Base-by-base conservation (phyloP, 2,888 invertebrate species). In the Papilio demoleus region DNA sequence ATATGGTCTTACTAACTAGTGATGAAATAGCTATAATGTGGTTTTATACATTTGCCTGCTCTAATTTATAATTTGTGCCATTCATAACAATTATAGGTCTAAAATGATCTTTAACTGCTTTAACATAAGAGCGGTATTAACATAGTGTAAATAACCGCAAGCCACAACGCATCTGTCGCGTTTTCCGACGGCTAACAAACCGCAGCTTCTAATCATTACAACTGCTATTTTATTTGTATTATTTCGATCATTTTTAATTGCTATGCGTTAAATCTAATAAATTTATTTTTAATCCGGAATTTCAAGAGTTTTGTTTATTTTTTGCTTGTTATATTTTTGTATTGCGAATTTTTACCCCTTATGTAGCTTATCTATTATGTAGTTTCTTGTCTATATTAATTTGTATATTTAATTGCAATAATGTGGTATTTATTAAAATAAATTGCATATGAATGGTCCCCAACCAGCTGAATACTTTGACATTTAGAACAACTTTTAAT, bases 131-230 rank as follows among this genome's bases (percentile, higher is more conserved):
- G 63, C 36, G 42, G 63, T 47, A 63, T 71, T 69, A 71, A 70
- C 62, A 62, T 65, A 65, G 73, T 53, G 71, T 74, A 74, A 71
- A 75, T 74, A 71, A 82, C 86, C 84, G 77, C 85, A 84, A 77
- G 78, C 84, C 83, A 76, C 82, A 80, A 72, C 78, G 80, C 87
- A 86, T 84, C 85, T 87, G 87, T 84, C 84, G 83, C 79, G 78
- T 77, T 79, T 72, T 74, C 82, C 84, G 80, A 75, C 82, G 78
- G 79, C 76, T 72, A 65, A 77, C 79, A 64, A 81, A 84, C 86
- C 85, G 79, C 85, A 84, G 79, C 81, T 81, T 78, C n/a, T 50
- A 63, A 63, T 50, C 64, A 40, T 53, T 64, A 40, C 64, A 64
- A 64, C 50, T 40, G 27, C 64, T 53, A 36, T 64, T 53, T 64